Conservation (phyloP, 2,888 invertebrate genomes). For the Epistrophe grossulariae region DNA sequence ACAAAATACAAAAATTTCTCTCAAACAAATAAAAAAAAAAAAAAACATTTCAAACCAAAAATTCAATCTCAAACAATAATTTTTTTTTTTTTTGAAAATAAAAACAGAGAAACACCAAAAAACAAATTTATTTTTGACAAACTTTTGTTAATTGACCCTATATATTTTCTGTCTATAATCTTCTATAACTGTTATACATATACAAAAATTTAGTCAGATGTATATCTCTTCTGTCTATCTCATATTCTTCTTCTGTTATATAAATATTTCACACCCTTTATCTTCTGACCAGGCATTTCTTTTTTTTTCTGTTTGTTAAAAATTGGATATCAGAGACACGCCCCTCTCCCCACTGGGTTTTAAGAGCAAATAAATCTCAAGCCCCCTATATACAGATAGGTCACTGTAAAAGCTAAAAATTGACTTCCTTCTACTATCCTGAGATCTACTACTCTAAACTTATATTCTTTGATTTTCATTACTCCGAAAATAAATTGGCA, state of each 20-base stretch:
- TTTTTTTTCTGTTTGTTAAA: slow-evolving; percentile 30
- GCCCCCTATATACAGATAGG: slow-evolving; percentile 41
- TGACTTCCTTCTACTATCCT: slow-evolving; percentile 71
- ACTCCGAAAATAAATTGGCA: slow-evolving; percentile 61
- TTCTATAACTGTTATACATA: slow-evolving; percentile 20
- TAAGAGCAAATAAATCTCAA: slow-evolving; percentile 29
- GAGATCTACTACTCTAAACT: slow-evolving; percentile 47
- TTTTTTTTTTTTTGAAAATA: slow-evolving; percentile 17
- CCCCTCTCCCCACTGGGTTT: slow-evolving; percentile 17
- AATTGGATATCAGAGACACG: slow-evolving; percentile 44
- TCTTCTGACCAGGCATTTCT: slow-evolving; percentile 40
- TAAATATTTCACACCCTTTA: slow-evolving; percentile 38
- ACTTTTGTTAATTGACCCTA: slow-evolving; percentile 65
- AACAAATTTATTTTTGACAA: slow-evolving; percentile 36
- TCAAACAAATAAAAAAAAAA: slow-evolving; percentile 45
- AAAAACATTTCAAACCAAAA: slow-evolving; percentile 41
- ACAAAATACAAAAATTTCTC: slow-evolving; percentile 54
- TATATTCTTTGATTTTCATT: slow-evolving; percentile 59
- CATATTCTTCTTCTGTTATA: slow-evolving; percentile 24
- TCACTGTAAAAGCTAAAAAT: slow-evolving; percentile 39
- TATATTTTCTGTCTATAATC: slow-evolving; percentile 54
- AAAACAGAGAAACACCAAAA: slow-evolving; percentile 27
- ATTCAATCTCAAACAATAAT: slow-evolving; percentile 20
- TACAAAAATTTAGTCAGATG: slow-evolving; percentile 24
- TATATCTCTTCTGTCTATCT: slow-evolving; percentile 47